Conservation (phyloP, 2,797 vertebrate species). For the Gallirallus australis region DNA sequence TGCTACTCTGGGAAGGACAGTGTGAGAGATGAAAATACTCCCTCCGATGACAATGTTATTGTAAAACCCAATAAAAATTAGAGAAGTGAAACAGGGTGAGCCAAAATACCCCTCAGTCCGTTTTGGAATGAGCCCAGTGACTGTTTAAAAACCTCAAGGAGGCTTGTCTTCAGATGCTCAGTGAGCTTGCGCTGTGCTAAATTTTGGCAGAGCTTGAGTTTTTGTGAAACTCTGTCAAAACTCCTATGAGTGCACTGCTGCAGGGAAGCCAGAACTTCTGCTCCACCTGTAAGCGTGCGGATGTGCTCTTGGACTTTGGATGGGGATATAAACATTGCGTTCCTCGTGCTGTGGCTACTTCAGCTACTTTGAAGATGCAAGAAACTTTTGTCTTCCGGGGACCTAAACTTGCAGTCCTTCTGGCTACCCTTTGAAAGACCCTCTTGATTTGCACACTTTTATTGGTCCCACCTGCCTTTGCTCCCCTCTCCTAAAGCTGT, state of each 20-base stretch:
- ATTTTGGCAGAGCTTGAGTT: not conserved
- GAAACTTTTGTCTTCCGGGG: not conserved
- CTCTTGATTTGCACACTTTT: not conserved
- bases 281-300: accelerated
- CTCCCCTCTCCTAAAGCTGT: not conserved
- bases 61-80: not conserved
- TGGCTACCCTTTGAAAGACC: not conserved
- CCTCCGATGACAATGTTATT: not conserved
- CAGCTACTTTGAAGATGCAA: not conserved
- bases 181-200: accelerated
- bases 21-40: not conserved
- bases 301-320: not conserved
- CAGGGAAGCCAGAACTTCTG: too few relatives aligned
- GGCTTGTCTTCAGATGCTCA: not conserved
- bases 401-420: not conserved
- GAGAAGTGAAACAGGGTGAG: not conserved
- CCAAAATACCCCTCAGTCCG: not conserved
- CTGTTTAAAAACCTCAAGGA: not conserved
- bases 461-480: not conserved
- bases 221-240: not conserved
- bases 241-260: not conserved
- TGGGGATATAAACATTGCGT: not conserved
- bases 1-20: not conserved
- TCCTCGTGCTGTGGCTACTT: not conserved
- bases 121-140: not conserved